Base-by-base conservation (phyloP, 2,113 vertebrate genomes). In the Rousettus leschenaultii region DNA sequence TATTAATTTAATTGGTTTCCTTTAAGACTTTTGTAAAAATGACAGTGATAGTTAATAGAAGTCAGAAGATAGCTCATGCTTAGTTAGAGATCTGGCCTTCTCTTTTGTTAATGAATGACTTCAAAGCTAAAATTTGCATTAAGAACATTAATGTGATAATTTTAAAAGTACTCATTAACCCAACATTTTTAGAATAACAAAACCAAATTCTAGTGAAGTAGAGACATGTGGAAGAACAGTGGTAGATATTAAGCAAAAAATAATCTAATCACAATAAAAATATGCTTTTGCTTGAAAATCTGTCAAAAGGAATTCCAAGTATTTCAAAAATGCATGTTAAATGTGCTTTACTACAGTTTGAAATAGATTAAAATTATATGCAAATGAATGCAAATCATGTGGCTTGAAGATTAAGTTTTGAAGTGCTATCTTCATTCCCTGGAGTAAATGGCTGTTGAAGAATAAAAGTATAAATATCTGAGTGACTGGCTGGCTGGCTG, bases 101-200 rank as follows among this genome's bases (percentile, higher is more conserved):
- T 95, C 63, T 94, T 96, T 95, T 97, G 97, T 96, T 97, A 97
- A 96, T 95, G 95, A 97, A 93, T 96, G 94, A 96, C 96, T 97
- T 97, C 97, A 98, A 96, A 98, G 97, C 79, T 75, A 55, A 96
- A 95, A 97, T 97, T 96, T 97, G 93, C 97, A 96, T 96, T 97
- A 89, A 71, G 87, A 94, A 95, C 92, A 86, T 96, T 95, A 97
- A 97, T 97, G 90, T 92, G 86, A 95, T 97, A 78, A 97, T 97
- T 97, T 95, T 38, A 63, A 96, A 95, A 97, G 82, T 90, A 89
- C 48, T 91, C 91, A 95, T 97, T 96, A 97, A 55, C 63, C 94
- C 97, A 91, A 92, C 91, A 91, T 75, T 97, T 97, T 97, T 88
- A 94, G 73, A 77, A 93, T 95, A 88, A 97, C 61, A 96, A 95